Evolutionary conservation across 2,797 vertebrate species (phyloP), one percentile per base, ranked within the genome.

Genomic region (Anguilla marmorata): DNA sequence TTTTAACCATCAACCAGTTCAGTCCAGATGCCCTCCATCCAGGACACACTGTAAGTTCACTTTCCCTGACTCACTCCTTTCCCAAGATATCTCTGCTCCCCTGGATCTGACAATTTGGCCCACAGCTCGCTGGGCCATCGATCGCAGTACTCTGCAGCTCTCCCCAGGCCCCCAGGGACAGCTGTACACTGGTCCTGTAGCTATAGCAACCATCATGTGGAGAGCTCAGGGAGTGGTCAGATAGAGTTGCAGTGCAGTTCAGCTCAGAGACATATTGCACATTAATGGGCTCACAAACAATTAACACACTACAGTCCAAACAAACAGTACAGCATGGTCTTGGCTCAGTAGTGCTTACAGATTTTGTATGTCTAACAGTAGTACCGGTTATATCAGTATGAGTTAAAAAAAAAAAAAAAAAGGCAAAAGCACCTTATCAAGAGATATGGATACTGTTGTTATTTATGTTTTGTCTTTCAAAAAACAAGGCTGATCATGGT

Each of bases 31-130:
- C 41, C 41, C 8, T 24, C 79, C 41, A 45, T n/a, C 41, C 12
- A 24, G 45, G 45, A 82, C 79, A 1, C 41, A 41, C 76, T 80
- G 37, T 48, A 45, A 45, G 19, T 82, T 82, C 79, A 82, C 45
- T 82, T 82, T 82, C 21, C 79, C 41, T 82, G 79, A 50, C 79
- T 82, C 79, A 24, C 79, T n/a, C 7, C 79, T 82, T 50, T 50
- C 79, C 79, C 21, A 48, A 82, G 41, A 82, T 82, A 82, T 82
- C 79, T 11, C 41, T 48, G 41, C 79, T 24, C 79, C 21, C 45
- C 11, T n/a, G 24, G n/a, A 45, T 48, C 79, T 82, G 79, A 19
- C 45, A n/a, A 21, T 45, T n/a, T 24, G 45, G 79, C 79, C 79
- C 6, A 24, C 79, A 21, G 41, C 79, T 82, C 45, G 79, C 79